phyloP scores from a whole-genome alignment of 2,113 vertebrate genomes.

The Turdus rufiventris region DNA sequence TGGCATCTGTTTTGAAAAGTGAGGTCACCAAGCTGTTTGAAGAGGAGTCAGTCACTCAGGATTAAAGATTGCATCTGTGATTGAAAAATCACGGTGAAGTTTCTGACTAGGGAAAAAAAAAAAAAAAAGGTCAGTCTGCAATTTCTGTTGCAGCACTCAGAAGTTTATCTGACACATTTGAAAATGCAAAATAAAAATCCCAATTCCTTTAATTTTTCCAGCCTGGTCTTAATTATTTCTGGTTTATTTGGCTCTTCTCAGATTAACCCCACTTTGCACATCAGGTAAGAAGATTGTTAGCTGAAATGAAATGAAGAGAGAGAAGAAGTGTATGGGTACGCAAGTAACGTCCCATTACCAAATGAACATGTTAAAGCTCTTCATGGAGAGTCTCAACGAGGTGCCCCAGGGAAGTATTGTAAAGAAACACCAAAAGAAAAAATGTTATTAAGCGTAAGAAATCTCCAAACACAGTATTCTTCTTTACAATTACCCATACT shows the following conservation, averaged over 20 bases:
- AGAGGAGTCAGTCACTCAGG: neutral
- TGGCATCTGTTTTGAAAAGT: neutral
- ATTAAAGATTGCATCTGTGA: neutral
- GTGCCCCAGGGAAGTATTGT: neutral
- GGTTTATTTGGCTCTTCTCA: neutral
- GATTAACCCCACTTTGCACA: neutral
- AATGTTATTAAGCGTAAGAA: neutral
- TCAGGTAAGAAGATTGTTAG: neutral
- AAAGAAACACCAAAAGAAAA: neutral
- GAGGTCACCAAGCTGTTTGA: neutral
- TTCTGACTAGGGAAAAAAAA: neutral
- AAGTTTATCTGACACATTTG: neutral
- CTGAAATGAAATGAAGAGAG: neutral
- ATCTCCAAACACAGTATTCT: neutral
- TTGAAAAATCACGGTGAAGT: neutral
- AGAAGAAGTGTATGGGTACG: rapidly evolving
- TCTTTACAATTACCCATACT: neutral
- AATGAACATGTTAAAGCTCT: neutral
- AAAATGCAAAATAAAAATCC: neutral
- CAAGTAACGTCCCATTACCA: neutral
- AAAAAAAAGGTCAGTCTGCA: neutral
- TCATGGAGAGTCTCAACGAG: neutral
- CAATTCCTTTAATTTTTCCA: neutral
- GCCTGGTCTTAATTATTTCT: neutral
- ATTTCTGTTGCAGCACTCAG: neutral